Conservation (phyloP, 2,797 vertebrate genomes). For the Margarornis squamiger region DNA sequence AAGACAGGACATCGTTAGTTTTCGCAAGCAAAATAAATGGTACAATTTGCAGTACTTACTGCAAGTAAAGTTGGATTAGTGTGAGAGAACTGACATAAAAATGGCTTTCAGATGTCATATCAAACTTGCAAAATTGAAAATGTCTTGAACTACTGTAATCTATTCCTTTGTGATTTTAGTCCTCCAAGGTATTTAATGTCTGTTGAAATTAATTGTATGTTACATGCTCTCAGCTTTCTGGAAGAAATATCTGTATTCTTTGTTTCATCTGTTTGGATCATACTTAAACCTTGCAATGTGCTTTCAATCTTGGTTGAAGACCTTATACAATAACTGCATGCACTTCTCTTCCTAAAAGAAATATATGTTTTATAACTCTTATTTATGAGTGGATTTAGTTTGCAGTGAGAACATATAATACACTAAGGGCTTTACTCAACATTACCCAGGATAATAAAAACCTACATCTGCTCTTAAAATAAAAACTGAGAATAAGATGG, state of each 20-base stretch:
- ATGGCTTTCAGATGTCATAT: conserved; percentile 12
- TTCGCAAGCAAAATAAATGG: not conserved
- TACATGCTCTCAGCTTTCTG: not conserved
- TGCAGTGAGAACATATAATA: not conserved
- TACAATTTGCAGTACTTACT: not conserved
- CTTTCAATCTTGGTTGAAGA: conserved; percentile 36
- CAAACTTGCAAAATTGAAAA: not conserved
- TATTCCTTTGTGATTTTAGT: not conserved
- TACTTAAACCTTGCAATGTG: conserved; percentile 18
- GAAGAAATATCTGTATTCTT: not conserved
- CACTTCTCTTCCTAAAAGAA: not conserved
- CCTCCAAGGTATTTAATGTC: not conserved
- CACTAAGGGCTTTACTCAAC: not conserved
- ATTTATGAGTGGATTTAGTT: conserved; percentile 29
- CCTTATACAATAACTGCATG: not conserved
- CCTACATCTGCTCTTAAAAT: not conserved
- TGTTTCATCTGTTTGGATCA: not conserved
- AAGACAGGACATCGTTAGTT: not conserved
- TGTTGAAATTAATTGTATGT: conserved; percentile 3
- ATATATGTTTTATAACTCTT: not conserved
- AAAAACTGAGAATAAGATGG: not conserved
- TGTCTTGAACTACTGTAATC: not conserved
- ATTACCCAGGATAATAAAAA: conserved; percentile 12
- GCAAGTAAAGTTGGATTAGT: not conserved
- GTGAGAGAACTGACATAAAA: conserved; percentile 5